Conservation (phyloP, 2,113 vertebrate species). For the Hystrix cristata region DNA sequence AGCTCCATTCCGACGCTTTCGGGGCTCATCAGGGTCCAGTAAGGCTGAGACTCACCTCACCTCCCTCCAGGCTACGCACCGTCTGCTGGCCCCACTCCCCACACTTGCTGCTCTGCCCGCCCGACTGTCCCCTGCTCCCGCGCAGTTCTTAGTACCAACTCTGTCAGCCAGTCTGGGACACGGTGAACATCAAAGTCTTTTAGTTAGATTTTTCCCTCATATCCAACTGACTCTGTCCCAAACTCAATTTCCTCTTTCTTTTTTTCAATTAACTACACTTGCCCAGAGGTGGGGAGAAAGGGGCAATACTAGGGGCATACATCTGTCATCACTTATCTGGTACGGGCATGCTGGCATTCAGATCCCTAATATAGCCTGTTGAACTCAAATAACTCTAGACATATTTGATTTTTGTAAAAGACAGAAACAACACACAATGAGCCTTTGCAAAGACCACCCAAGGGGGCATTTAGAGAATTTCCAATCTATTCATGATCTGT, state of each 20-base stretch:
- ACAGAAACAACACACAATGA: slow-evolving; percentile 87
- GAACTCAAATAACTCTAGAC: slow-evolving; percentile 84
- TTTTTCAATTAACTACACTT: slow-evolving; percentile 86
- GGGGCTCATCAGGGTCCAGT: accelerated
- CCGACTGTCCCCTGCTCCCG: too few relatives aligned
- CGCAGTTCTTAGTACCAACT: accelerated
- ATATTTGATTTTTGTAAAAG: slow-evolving; percentile 87
- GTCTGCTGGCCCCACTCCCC: accelerated
- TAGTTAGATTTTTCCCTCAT: slow-evolving; percentile 76
- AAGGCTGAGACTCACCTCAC: background rate
- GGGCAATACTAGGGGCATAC: slow-evolving; percentile 57
- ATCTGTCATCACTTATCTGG: slow-evolving; percentile 76
- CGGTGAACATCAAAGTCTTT: slow-evolving; percentile 78
- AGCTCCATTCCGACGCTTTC: background rate
- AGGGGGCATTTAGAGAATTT: slow-evolving; percentile 89
- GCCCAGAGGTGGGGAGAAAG: slow-evolving; percentile 69
- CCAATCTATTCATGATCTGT: slow-evolving; percentile 91
- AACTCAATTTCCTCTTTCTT: slow-evolving; percentile 80
- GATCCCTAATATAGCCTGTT: slow-evolving; percentile 79
- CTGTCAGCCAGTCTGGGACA: slow-evolving; percentile 48
- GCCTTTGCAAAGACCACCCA: slow-evolving; percentile 87
- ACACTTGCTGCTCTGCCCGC: background rate
- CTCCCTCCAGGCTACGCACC: background rate
- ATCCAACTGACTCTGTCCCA: slow-evolving; percentile 78
- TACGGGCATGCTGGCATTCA: slow-evolving; percentile 78